A percentile compares a stretch with the other conserved stretches of the same genome.
These are phyloP conservation scores for Geodia barretti DNA, from an alignment of 37 sponge, comb jelly and placozoan species.

Conservation along the genomic window DNA sequence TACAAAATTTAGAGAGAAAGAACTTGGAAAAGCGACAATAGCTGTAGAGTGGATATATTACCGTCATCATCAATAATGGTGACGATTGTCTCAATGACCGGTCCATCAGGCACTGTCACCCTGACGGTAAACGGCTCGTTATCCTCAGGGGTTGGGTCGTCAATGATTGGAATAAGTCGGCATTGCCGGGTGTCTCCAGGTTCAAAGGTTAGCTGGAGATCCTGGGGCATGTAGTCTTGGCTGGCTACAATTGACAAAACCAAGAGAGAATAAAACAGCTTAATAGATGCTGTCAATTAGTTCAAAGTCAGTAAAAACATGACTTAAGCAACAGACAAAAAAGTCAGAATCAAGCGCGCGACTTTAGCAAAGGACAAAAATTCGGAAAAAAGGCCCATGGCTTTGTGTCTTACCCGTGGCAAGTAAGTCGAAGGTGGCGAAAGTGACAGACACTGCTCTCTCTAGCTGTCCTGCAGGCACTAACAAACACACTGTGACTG, in stretches of 20 bases:
- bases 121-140: conserved; percentile 6
- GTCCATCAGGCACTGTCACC: not conserved
- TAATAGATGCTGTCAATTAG: not conserved
- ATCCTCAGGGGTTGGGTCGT: not conserved
- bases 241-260: conserved; percentile 3
- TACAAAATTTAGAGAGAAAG: too few relatives aligned
- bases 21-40: too few relatives aligned
- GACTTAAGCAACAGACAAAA: not conserved
- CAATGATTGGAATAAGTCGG: not conserved
- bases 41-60: too few relatives aligned
- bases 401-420: conserved; percentile 33
- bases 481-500: conserved; percentile 10
- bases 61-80: conserved; percentile 9
- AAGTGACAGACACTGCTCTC: not conserved
- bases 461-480: not conserved
- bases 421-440: conserved; percentile 15
- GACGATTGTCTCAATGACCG: conserved; percentile 2
- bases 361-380: not conserved
- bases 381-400: too few relatives aligned
- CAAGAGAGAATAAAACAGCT: not conserved
- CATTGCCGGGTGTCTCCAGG: not conserved
- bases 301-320: not conserved
- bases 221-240: not conserved
- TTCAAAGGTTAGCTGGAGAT: not conserved
- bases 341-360: not conserved